phyloP scores from a whole-genome alignment of 2,888 invertebrate species.

The Coenonympha glycerion region DNA sequence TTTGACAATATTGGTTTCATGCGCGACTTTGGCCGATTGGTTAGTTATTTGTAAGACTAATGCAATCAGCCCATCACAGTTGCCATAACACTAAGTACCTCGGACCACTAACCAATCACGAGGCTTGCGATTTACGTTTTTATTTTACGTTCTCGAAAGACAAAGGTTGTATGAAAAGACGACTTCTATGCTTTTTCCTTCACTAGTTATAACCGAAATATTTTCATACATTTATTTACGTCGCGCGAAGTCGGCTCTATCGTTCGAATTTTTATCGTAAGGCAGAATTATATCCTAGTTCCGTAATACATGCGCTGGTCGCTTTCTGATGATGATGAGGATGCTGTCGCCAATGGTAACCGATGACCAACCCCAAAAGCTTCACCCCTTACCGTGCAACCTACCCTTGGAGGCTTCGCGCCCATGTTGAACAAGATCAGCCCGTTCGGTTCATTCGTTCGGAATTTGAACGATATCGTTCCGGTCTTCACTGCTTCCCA shows the following conservation, averaged over 20 bases:
- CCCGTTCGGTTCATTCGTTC: conserved; percentile 96
- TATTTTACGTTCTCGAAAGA: no score
- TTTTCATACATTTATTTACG: no score
- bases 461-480: conserved; percentile 94
- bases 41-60: no score
- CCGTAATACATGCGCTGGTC: not conserved
- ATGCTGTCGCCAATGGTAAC: conserved; percentile 41
- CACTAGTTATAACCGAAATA: no score
- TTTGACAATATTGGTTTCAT: no score
- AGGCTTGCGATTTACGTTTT: no score
- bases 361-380: conserved; percentile 69
- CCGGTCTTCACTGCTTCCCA: conserved; percentile 95
- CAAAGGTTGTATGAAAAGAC: no score
- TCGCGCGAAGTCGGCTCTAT: not conserved
- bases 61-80: no score
- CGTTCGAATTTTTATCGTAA: not conserved
- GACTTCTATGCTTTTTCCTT: no score
- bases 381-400: conserved; percentile 78
- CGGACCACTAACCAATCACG: no score
- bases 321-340: conserved; percentile 18
- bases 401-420: conserved; percentile 83
- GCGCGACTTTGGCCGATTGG: no score
- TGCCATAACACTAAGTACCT: no score
- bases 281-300: not conserved
- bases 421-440: conserved; percentile 94